Evolutionary conservation across 2,888 invertebrate species (phyloP), one percentile per base, ranked within the genome.

Genomic region (Aquatica leii): DNA sequence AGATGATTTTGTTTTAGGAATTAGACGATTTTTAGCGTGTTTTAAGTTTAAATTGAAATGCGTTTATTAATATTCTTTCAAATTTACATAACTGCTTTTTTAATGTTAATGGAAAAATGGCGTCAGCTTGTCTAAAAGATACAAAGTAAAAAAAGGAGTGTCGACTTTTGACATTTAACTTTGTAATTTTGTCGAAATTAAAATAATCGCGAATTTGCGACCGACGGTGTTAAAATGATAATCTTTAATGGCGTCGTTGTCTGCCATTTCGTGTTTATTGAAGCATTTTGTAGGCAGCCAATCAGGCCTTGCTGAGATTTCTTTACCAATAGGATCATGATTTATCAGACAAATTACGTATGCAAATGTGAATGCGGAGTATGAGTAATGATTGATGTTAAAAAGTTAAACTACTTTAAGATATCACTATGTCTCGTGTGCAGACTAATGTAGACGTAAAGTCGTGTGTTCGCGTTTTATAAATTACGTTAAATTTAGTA

Each of bases 291-390:
- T 62, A 55, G 60, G 40, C 65, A 56, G 59, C 73, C 71, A 73
- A 73, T 73, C 72, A 66, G 62, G 60, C 53, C 41, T 54, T 62
- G 63, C 53, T 62, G 65, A 68, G 65, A 67, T 66, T 63, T 59
- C 49, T 61, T 67, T 70, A 66, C 74, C 74, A 73, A 74, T 73
- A 62, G 67, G 71, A 66, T 66, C 68, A 46, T 63, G 70, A 69
- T 71, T 72, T 70, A 71, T 69, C 65, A 59, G 68, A 63, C 63
- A 68, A 65, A 68, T 73, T 69, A 72, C 65, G 61, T 68, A 72
- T 72, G 74, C 70, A 67, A 68, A 69, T 68, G 66, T 67, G 62
- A 70, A 60, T 67, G 59, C 51, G 34, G 62, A 56, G 51, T 59
- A 48, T 43, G 48, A 58, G 57, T 58, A 62, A 60, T 69, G 66